These are phyloP conservation scores for Cuculus canorus DNA, from an alignment of 2,797 vertebrate genomes.

Conservation along the genomic window DNA sequence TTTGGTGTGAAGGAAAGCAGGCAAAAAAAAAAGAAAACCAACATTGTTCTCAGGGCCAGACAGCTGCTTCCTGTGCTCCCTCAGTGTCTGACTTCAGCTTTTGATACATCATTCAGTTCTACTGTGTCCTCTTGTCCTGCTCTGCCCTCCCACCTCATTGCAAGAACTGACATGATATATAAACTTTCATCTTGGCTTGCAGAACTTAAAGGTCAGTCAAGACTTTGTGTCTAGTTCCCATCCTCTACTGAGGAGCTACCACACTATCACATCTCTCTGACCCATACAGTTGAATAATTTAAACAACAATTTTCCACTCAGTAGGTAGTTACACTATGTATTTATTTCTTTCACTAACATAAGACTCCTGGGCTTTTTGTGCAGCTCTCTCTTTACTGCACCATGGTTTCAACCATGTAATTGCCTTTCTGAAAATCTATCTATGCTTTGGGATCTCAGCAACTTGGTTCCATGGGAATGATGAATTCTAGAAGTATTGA, in stretches of 20 bases:
- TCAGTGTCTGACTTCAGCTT: constrained; percentile 45
- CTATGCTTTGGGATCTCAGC: constrained; percentile 17
- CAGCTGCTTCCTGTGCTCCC: constrained; percentile 21
- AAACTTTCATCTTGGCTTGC: constrained; percentile 35
- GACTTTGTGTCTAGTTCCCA: constrained; percentile 39
- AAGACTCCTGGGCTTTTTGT: constrained; percentile 16
- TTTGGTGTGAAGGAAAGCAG: neutral
- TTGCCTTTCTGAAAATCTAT: constrained; percentile 39
- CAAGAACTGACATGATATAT: constrained; percentile 32
- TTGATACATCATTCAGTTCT: neutral
- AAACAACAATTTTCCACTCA: constrained; percentile 16
- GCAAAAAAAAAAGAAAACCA: neutral
- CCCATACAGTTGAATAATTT: constrained; percentile 51
- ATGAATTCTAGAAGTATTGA: neutral
- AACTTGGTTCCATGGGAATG: neutral
- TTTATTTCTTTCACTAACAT: constrained; percentile 41
- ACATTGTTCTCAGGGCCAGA: neutral
- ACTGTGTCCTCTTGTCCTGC: neutral
- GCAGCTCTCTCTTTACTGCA: neutral
- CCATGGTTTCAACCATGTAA: neutral
- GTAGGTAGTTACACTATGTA: neutral
- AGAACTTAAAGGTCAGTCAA: constrained; percentile 27
- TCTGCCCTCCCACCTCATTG: neutral
- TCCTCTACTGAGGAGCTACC: neutral
- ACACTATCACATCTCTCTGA: constrained; percentile 47